Conservation (phyloP, 2,888 invertebrate species). For the Pyrochroa serraticornis region DNA sequence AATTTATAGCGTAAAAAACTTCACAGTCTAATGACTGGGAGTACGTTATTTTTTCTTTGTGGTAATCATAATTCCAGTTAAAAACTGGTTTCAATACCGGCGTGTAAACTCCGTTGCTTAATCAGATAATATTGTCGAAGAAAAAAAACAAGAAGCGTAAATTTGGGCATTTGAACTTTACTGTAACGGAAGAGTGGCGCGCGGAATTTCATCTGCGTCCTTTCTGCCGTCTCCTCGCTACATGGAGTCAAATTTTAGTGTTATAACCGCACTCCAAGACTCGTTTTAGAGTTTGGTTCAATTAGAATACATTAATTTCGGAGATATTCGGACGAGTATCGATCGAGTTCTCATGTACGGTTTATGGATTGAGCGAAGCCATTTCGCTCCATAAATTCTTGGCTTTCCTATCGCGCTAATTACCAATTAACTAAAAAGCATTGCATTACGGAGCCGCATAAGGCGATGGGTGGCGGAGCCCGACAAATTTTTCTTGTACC, state of each 20-base stretch:
- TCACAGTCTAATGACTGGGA: conserved; percentile 35
- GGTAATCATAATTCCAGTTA: conserved; percentile 38
- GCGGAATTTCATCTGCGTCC: conserved; percentile 8
- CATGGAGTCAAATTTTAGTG: conserved; percentile 7
- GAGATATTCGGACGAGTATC: conserved; percentile 12
- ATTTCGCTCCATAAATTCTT: conserved; percentile 9
- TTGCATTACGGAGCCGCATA: background rate
- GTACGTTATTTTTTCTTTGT: conserved; percentile 34
- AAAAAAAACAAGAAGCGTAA: conserved; percentile 33
- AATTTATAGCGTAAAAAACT: conserved; percentile 38
- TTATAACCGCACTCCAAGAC: background rate
- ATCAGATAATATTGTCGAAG: conserved; percentile 37
- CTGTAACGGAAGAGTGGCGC: conserved; percentile 4
- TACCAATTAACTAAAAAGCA: conserved; percentile 10
- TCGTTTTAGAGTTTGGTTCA: conserved; percentile 3
- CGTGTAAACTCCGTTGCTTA: conserved; percentile 33
- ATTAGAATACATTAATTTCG: conserved; percentile 18
- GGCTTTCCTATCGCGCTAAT: conserved; percentile 10
- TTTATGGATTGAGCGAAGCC: conserved; percentile 4
- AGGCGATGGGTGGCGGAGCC: background rate
- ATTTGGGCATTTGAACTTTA: conserved; percentile 35
- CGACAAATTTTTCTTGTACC: no score
- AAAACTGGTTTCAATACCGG: conserved; percentile 41
- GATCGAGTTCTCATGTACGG: conserved; percentile 17
- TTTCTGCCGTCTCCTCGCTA: conserved; percentile 1